Evolutionary conservation across 2,888 invertebrate species (phyloP).

Genomic region (Gasteruption jaculator): DNA sequence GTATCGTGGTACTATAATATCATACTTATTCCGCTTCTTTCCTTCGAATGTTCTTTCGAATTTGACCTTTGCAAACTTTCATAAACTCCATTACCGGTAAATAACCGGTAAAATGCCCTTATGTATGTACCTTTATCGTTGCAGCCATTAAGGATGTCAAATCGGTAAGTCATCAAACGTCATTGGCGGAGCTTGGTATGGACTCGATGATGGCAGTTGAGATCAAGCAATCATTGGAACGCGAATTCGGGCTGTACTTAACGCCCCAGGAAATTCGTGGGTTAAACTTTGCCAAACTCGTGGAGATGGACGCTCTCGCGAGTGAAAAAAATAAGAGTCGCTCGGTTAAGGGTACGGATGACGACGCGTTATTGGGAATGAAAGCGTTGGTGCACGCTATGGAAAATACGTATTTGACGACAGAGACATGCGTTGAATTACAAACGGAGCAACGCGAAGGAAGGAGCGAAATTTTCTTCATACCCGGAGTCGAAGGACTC

Average conservation of each 20-base stretch:
- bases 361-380: conserved; percentile 27
- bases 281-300: conserved; percentile 68
- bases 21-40: too few species aligned
- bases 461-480: conserved; percentile 37
- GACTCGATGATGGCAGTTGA: conserved; percentile 97
- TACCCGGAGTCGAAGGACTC: conserved; percentile 51
- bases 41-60: too few species aligned
- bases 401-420: conserved; percentile 17
- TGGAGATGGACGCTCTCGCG: conserved; percentile 49
- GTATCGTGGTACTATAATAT: too few species aligned
- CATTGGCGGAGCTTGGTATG: conserved; percentile 89
- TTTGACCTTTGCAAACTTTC: too few species aligned
- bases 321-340: too few species aligned
- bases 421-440: conserved; percentile 32
- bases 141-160: conserved; percentile 54
- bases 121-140: too few species aligned
- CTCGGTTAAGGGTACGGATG: too few species aligned
- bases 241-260: conserved; percentile 83
- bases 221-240: conserved; percentile 86
- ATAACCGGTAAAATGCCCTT: too few species aligned
- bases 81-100: too few species aligned
- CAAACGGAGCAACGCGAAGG: conserved; percentile 26
- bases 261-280: conserved; percentile 81
- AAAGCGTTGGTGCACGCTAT: conserved; percentile 28
- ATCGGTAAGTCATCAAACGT: conserved; percentile 65